Evolutionary conservation across 1,140 invertebrate genomes (phyloP).

Genomic region (Stenopsyche tienmushanensis): DNA sequence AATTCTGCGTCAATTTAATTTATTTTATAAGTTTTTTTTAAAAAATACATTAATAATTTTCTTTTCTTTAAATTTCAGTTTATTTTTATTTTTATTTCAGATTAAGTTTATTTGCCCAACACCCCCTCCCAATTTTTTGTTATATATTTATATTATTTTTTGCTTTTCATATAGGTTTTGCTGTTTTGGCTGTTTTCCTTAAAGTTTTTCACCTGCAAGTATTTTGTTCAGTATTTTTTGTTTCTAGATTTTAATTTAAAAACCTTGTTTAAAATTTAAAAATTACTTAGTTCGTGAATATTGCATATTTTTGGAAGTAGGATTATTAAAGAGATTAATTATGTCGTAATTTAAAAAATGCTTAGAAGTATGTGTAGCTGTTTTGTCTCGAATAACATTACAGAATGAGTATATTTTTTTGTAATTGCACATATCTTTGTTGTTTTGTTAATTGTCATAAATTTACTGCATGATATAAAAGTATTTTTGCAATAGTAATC

Average conservation of each 20-base stretch:
- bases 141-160: slow-evolving; percentile 21
- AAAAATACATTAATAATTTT: slow-evolving; percentile 9
- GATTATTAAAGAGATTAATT: no score
- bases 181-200: slow-evolving; percentile 19
- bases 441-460: no score
- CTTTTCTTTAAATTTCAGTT: slow-evolving; percentile 21
- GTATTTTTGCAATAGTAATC: no score
- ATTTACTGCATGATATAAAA: no score
- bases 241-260: slow-evolving; percentile 11
- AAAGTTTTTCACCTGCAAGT: slow-evolving; percentile 24
- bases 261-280: background rate
- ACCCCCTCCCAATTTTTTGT: slow-evolving; percentile 26
- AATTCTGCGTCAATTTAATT: slow-evolving; percentile 1
- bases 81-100: slow-evolving; percentile 36
- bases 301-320: background rate
- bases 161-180: slow-evolving; percentile 19
- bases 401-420: no score
- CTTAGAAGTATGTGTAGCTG: no score
- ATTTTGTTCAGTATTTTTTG: slow-evolving; percentile 15
- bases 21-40: slow-evolving; percentile 23
- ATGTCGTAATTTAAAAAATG: no score
- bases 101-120: slow-evolving; percentile 18
- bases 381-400: no score
- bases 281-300: background rate
- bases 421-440: no score